Base-by-base conservation (phyloP, 1,140 invertebrate genomes). In the Drosophila tani region DNA sequence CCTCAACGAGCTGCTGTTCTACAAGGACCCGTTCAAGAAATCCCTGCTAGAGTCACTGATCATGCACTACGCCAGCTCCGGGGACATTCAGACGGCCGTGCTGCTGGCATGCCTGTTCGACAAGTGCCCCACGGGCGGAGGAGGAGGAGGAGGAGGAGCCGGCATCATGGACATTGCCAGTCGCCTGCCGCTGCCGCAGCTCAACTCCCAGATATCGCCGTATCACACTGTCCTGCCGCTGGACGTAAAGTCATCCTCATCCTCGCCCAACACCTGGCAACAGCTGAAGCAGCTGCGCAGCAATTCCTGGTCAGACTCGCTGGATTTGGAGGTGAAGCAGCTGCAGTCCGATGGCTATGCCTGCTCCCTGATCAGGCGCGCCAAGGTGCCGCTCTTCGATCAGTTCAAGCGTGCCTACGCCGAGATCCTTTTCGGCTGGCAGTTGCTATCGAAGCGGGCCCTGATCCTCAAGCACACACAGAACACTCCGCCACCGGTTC, bases 81-180 rank as follows among this genome's bases (percentile, higher is more conserved):
- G 95, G 5, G 98, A 99, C 93, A 94, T 99, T 45, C 98, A 99
- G 94, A 99, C 97, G 91, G 96, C 98, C 14, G 98, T 97, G 0
- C 98, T 99, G 96, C 91, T 99, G 32, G 96, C 96, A 60, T 99
- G 98, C 93, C 95, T 96, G 1, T 98, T 98, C 93, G 96, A 96
- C 79, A 93, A 94, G 74, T 93, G 93, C 47, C 79, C 82, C 0
- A 21, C 66, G 15, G 78, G 63, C 6, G 29, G 58, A 2, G 50
- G 57, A 2, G 50, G 57, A 27, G 68, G n/a, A n/a, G 29, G 58
- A 2, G 50, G 57, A 2, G 50, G 57, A 27, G 68, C n/a, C n/a
- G n/a, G 38, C 55, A 40, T 65, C 2, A 65, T 67, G 43, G 82
- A 81, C 14, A 53, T 79, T 38, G 24, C 66, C 27, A 65, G 60